Percentiles rank a stretch among this genome's conserved stretches.
Evolutionary conservation across 2,888 invertebrate genomes (phyloP).

Genomic region (Trissolcus japonicus): DNA sequence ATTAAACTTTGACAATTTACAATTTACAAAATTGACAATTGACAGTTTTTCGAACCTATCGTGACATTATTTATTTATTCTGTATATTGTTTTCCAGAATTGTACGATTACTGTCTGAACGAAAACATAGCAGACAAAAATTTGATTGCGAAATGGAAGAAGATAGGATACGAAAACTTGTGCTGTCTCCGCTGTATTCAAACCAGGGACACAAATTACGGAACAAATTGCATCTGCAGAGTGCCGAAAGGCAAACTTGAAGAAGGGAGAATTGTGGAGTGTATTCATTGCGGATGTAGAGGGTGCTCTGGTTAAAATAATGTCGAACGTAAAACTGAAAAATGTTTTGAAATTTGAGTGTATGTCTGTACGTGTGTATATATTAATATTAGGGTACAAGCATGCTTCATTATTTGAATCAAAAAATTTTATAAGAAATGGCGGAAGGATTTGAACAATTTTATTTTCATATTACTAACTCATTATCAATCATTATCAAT

Average conservation of each 20-base stretch:
- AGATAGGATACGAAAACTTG: constrained; percentile 98
- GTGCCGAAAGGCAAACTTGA: constrained; percentile 98
- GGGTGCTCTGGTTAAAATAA: constrained; percentile 91
- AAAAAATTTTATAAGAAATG: neutral
- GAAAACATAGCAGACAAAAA: constrained; percentile 98
- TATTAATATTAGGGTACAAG: constrained; percentile 1
- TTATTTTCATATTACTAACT: no score
- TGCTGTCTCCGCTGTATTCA: constrained; percentile 99
- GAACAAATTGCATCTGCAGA: constrained; percentile 98
- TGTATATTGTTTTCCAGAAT: constrained; percentile 78
- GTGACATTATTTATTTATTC: no score
- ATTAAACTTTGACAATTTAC: constrained; percentile 83
- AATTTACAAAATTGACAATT: neutral
- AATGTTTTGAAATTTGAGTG: neutral
- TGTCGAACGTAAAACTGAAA: neutral
- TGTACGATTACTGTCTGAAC: constrained; percentile 96
- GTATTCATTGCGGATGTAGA: constrained; percentile 98
- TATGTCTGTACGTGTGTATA: constrained; percentile 34
- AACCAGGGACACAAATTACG: constrained; percentile 98
- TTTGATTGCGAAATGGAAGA: constrained; percentile 99
- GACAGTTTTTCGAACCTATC: no score
- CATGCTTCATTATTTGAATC: neutral
- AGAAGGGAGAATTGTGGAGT: constrained; percentile 96
- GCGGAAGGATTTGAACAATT: no score
- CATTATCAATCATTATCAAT: no score